phyloP scores from a whole-genome alignment of 2,888 invertebrate species.

The Spialia ferax region DNA sequence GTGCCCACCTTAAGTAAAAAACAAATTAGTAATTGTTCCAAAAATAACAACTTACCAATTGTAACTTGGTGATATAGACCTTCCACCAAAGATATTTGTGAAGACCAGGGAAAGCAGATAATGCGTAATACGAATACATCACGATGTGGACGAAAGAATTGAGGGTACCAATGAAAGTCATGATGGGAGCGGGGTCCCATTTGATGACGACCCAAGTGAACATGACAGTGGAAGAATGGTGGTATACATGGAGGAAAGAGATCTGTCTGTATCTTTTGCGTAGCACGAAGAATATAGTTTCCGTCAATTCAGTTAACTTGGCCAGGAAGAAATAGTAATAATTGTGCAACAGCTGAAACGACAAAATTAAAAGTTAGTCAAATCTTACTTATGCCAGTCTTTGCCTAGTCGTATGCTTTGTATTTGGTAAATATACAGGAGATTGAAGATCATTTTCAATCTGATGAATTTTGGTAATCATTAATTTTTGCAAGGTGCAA shows the following conservation, averaged over 20 bases:
- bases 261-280: conserved; percentile 92
- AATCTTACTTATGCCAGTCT: too few species aligned
- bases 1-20: too few species aligned
- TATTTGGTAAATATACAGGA: too few species aligned
- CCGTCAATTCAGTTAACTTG: conserved; percentile 88
- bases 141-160: conserved; percentile 91
- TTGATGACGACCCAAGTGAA: conserved; percentile 90
- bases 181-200: conserved; percentile 89
- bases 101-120: conserved; percentile 89
- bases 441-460: too few species aligned
- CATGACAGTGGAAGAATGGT: conserved; percentile 90
- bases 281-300: conserved; percentile 94
- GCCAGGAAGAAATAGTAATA: conserved; percentile 89
- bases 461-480: too few species aligned
- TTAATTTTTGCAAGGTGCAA: too few species aligned
- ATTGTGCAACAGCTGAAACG: conserved; percentile 54
- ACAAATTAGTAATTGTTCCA: too few species aligned
- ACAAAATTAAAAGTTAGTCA: too few species aligned
- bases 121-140: conserved; percentile 92
- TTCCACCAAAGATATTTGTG: conserved; percentile 93
- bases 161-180: conserved; percentile 87
- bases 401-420: too few species aligned
- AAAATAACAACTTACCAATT: conserved; percentile 90
- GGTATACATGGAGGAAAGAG: conserved; percentile 94
- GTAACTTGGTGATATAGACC: conserved; percentile 91